Evolutionary conservation across 1,140 invertebrate species (phyloP), one percentile per base, ranked within the genome.

Genomic region (Eumaeus atala): DNA sequence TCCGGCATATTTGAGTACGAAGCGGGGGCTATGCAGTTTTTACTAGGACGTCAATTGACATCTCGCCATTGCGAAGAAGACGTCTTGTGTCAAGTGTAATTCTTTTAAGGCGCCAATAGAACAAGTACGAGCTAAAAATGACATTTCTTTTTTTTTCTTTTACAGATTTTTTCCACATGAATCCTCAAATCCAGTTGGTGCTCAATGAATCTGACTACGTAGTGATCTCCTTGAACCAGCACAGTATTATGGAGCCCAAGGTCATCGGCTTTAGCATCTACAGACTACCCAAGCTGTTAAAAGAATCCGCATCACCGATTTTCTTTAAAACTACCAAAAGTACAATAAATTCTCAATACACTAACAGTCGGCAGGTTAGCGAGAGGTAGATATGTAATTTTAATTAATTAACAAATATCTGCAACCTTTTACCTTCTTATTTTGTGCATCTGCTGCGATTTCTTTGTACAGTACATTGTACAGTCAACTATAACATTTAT

Each of bases 251-350:
- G 89, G 95, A 97, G 75, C 95, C 95, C 6, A 96, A 97, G 88
- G 95, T 97, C 0, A 95, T 97, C 63, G 96, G 96, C n/a, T 97
- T 97, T 74, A 96, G 95, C 38, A 92, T 95, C 11, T 97, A 97
- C 75, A 92, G 92, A 42, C 87, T 95, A 66, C 82, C 70, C 9
- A 86, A 89, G 18, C 75, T 77, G n/a, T 59, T 89, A 7, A 84
- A 71, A 4, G 89, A 90, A 63, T 88, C 81, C 16, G 82, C 91
- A 42, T 92, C 93, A 58, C 94, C 95, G 75, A 85, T 90, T 11
- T 97, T 96, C 72, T 97, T 97, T 72, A 96, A 95, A 78, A 95
- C 93, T 64, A 94, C 95, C 61, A 96, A 96, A 66, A 96, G 94
- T 14, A 89, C 95, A 47, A 91, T 96, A 7, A 97, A 97, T 82